Conservation (phyloP, 2,113 vertebrate species). For the Uropsilus gracilis region DNA sequence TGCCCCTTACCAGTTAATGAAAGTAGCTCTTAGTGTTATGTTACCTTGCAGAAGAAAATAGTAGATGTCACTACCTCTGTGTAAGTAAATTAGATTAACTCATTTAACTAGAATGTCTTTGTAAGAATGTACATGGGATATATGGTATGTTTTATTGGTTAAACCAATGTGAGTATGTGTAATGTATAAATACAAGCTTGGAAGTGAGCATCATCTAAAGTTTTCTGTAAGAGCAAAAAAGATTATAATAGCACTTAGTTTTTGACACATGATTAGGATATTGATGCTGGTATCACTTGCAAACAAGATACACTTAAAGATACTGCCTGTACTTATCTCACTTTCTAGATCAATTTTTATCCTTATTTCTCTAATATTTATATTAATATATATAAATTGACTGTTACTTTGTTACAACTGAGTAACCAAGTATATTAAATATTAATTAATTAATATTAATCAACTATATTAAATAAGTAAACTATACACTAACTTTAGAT, state of each 20-base stretch:
- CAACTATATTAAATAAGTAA: conserved; percentile 21
- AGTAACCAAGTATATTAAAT: not conserved
- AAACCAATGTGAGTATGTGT: not conserved
- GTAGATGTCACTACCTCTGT: not conserved
- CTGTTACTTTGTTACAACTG: not conserved
- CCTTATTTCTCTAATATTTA: not conserved
- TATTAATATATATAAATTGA: not conserved
- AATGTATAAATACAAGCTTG: not conserved
- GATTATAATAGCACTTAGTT: not conserved
- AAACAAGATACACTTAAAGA: not conserved
- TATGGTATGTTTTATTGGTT: not conserved
- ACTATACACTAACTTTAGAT: not conserved
- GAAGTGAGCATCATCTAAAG: not conserved
- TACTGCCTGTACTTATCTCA: not conserved
- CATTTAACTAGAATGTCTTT: conserved; percentile 21
- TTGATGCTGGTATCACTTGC: not conserved
- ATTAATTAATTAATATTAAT: no score
- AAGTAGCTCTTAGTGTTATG: not conserved
- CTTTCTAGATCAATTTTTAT: not conserved
- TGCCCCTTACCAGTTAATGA: not conserved
- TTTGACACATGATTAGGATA: not conserved
- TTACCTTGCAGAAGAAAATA: not conserved
- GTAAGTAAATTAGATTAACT: not conserved
- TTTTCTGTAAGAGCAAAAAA: not conserved
- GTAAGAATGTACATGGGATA: not conserved